A percentile compares a stretch with the other conserved stretches of the same genome.
These are phyloP conservation scores for Ceriagrion tenellum DNA, from an alignment of 2,888 invertebrate genomes.

Conservation along the genomic window DNA sequence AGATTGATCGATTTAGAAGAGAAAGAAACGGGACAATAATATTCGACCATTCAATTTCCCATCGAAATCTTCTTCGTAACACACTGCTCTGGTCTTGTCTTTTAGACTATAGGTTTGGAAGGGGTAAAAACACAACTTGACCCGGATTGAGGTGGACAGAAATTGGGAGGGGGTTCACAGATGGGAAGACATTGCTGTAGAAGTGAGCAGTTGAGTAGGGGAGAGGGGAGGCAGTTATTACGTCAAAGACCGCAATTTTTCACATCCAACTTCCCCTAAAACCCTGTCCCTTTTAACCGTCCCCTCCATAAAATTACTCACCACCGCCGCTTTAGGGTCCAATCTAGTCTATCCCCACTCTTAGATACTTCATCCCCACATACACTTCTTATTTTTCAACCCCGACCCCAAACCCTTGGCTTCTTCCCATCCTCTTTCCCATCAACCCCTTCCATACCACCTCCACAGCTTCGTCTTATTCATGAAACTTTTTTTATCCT, in stretches of 20 bases:
- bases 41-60: background rate
- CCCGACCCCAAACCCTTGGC: background rate
- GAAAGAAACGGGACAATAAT: background rate
- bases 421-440: background rate
- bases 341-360: background rate
- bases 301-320: constrained; percentile 18
- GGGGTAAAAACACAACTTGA: background rate
- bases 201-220: background rate
- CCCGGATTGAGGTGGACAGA: background rate
- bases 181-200: background rate
- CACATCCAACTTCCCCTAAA: background rate
- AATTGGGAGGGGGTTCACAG: background rate
- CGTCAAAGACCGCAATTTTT: background rate
- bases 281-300: background rate
- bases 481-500: background rate
- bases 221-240: background rate
- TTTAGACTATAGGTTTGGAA: background rate
- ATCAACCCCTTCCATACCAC: background rate
- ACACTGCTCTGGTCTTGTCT: no score
- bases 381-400: background rate
- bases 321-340: background rate
- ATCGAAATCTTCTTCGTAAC: background rate
- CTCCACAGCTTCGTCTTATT: background rate
- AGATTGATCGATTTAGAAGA: background rate
- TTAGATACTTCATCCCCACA: background rate